These are phyloP conservation scores for Crepidodera aurea DNA, from an alignment of 2,888 invertebrate genomes.

Conservation along the genomic window DNA sequence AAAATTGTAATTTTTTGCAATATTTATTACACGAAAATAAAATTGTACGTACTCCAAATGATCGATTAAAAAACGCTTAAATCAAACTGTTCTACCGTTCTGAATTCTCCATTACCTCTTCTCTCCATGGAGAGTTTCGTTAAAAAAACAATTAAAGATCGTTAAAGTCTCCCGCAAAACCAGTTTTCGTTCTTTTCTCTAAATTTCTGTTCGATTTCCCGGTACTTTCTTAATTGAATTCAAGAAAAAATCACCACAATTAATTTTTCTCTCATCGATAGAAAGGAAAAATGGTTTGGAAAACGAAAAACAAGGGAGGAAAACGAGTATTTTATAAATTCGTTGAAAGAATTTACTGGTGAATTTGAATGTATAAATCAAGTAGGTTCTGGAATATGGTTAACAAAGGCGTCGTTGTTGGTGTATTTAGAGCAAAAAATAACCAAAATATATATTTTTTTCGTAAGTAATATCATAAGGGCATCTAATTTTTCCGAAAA, in stretches of 20 bases:
- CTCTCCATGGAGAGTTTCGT: constrained; percentile 28
- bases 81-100: background rate
- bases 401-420: too few relatives aligned
- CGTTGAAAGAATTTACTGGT: too few relatives aligned
- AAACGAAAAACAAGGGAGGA: background rate
- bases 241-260: constrained; percentile 37
- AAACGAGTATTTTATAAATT: too few relatives aligned
- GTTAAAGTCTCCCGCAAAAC: constrained; percentile 23
- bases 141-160: constrained; percentile 37
- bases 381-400: too few relatives aligned
- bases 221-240: constrained; percentile 31
- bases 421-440: too few relatives aligned
- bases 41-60: background rate
- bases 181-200: background rate
- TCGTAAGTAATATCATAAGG: too few relatives aligned
- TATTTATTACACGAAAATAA: too few relatives aligned
- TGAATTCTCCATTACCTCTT: background rate
- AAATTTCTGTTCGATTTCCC: constrained; percentile 18
- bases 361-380: too few relatives aligned
- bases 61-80: background rate
- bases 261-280: constrained; percentile 25
- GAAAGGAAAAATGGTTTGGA: background rate
- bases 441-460: too few relatives aligned
- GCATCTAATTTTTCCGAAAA: too few relatives aligned
- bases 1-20: too few relatives aligned